Evolutionary conservation across 2,113 vertebrate species (phyloP).

Genomic region (Microtus oregoni): DNA sequence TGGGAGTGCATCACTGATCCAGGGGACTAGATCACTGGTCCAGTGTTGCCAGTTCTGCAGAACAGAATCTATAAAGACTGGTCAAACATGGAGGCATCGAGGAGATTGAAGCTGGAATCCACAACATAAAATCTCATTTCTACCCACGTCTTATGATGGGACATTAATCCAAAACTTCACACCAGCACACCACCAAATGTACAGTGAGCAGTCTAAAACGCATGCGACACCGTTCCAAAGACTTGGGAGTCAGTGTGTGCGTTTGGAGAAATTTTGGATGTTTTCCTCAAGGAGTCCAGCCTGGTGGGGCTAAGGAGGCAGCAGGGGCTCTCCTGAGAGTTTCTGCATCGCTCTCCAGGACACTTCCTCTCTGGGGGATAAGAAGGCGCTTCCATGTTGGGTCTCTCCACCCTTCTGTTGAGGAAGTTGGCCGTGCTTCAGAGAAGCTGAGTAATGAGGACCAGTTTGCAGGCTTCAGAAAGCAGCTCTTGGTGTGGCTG

Average conservation of each 20-base stretch:
- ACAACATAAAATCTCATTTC: slow-evolving; percentile 75
- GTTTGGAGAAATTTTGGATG: slow-evolving; percentile 73
- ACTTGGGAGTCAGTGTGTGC: slow-evolving; percentile 60
- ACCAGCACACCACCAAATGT: slow-evolving; percentile 23
- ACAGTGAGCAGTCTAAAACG: slow-evolving; percentile 54
- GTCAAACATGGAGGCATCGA: slow-evolving; percentile 10
- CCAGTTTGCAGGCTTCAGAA: slow-evolving; percentile 55
- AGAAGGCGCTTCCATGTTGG: slow-evolving; percentile 45
- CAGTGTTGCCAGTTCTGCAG: slow-evolving; percentile 37
- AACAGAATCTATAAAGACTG: slow-evolving; percentile 35
- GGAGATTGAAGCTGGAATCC: slow-evolving; percentile 46
- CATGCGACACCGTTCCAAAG: slow-evolving; percentile 42
- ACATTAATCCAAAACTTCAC: slow-evolving; percentile 58
- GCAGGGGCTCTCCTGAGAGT: slow-evolving; percentile 67
- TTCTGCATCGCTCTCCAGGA: slow-evolving; percentile 57
- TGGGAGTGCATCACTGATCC: neutral
- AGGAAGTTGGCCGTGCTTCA: slow-evolving; percentile 69
- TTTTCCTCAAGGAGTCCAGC: slow-evolving; percentile 69
- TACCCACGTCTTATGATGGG: slow-evolving; percentile 56
- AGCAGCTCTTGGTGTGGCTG: neutral
- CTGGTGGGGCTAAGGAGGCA: slow-evolving; percentile 72
- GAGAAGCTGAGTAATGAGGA: slow-evolving; percentile 50
- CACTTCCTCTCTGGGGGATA: slow-evolving; percentile 62
- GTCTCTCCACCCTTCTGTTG: neutral
- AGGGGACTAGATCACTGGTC: neutral